These are phyloP conservation scores for Euplagia quadripunctaria DNA, from an alignment of 2,888 invertebrate genomes.

Conservation along the genomic window DNA sequence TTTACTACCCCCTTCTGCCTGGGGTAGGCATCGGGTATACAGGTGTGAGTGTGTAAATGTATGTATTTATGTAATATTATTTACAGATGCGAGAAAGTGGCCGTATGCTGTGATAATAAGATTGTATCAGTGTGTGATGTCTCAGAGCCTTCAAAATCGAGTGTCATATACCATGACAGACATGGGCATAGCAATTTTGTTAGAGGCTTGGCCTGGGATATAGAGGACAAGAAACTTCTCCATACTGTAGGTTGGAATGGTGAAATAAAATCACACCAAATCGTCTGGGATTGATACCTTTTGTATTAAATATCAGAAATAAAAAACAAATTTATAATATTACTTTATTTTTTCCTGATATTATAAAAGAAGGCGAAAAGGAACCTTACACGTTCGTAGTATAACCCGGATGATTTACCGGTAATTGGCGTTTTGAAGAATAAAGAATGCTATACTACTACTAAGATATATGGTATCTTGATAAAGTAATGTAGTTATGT, in stretches of 20 bases:
- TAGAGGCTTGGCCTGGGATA: slow-evolving; percentile 85
- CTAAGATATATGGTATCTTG: too few species aligned
- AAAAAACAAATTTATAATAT: background rate
- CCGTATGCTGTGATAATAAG: slow-evolving; percentile 81
- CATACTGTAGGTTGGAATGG: slow-evolving; percentile 88
- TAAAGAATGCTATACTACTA: too few species aligned
- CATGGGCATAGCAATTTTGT: slow-evolving; percentile 81
- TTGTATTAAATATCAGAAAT: slow-evolving; percentile 1
- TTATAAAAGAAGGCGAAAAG: too few species aligned
- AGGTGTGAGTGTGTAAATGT: too few species aligned
- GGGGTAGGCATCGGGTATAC: too few species aligned
- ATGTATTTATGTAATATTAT: background rate
- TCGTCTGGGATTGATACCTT: slow-evolving; percentile 49
- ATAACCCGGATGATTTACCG: too few species aligned
- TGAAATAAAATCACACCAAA: slow-evolving; percentile 73
- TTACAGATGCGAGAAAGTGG: slow-evolving; percentile 69
- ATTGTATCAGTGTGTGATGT: slow-evolving; percentile 76
- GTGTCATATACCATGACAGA: slow-evolving; percentile 69
- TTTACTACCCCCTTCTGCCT: too few species aligned
- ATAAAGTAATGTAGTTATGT: too few species aligned
- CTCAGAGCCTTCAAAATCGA: slow-evolving; percentile 53
- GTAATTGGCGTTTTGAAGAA: too few species aligned
- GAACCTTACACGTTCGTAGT: too few species aligned
- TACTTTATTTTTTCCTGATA: background rate
- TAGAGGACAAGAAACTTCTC: slow-evolving; percentile 66